Percentiles rank a stretch among this genome's conserved stretches.
Evolutionary conservation across 1,140 invertebrate genomes (phyloP).

Genomic region (Gryon sp.): DNA sequence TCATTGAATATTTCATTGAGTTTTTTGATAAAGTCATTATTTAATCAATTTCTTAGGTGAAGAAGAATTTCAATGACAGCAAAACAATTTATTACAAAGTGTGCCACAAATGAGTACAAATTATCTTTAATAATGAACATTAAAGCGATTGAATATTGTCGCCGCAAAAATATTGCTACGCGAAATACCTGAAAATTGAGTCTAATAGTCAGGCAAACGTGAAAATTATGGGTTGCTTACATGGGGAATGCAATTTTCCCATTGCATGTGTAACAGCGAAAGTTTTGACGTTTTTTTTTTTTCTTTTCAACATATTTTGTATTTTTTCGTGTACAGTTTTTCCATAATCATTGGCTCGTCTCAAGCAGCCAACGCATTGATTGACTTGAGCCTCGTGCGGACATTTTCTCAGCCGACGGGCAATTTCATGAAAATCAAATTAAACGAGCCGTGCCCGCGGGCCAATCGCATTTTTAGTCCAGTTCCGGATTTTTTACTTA

Average conservation of each 20-base stretch:
- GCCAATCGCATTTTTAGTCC: constrained; percentile 27
- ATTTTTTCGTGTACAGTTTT: constrained; percentile 33
- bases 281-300: constrained; percentile 40
- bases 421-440: constrained; percentile 56
- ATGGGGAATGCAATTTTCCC: constrained; percentile 56
- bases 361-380: constrained; percentile 44
- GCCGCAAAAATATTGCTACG: constrained; percentile 8
- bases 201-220: constrained; percentile 28
- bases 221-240: constrained; percentile 51
- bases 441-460: constrained; percentile 18
- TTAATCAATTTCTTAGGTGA: too few relatives aligned
- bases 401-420: constrained; percentile 51
- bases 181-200: constrained; percentile 18
- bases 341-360: constrained; percentile 54
- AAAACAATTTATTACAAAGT: constrained; percentile 3
- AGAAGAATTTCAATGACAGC: too few relatives aligned
- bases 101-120: constrained; percentile 16
- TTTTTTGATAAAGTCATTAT: too few relatives aligned
- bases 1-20: too few relatives aligned
- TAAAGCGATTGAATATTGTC: constrained; percentile 5
- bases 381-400: constrained; percentile 39
- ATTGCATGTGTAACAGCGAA: constrained; percentile 64
- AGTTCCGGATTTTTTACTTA: constrained; percentile 28
- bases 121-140: not conserved
- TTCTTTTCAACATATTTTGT: not conserved